phyloP scores from a whole-genome alignment of 2,888 invertebrate species.

The Tenthredo livida region DNA sequence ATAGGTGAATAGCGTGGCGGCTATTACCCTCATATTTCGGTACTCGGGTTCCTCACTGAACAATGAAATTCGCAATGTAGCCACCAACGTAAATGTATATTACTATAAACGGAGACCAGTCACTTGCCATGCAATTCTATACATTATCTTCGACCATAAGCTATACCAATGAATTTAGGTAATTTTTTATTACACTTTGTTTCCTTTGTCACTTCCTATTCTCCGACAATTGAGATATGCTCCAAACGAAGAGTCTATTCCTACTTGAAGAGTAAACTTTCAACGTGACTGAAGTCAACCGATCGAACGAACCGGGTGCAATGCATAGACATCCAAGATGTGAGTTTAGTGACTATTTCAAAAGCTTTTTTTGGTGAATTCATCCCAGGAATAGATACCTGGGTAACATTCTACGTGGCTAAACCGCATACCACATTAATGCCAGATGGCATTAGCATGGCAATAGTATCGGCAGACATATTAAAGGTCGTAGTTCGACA shows the following conservation, averaged over 20 bases:
- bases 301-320: neutral
- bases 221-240: neutral
- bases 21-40: constrained; percentile 32
- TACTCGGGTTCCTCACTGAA: constrained; percentile 40
- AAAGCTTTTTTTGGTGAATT: neutral
- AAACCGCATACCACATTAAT: no score
- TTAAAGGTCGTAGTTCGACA: no score
- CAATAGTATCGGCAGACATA: no score
- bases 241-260: neutral
- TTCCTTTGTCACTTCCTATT: neutral
- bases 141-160: neutral
- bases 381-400: neutral
- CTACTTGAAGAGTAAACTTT: neutral
- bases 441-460: no score
- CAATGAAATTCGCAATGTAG: constrained; percentile 43
- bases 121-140: constrained; percentile 16
- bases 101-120: constrained; percentile 18
- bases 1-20: constrained; percentile 38
- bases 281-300: neutral
- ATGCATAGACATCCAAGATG: neutral
- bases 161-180: neutral
- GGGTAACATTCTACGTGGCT: no score
- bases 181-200: neutral
- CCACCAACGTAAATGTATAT: neutral
- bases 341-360: neutral